A percentile compares a stretch with the other conserved stretches of the same genome.
Conservation (phyloP, 2,888 invertebrate species). For the Melipona bicolor region DNA sequence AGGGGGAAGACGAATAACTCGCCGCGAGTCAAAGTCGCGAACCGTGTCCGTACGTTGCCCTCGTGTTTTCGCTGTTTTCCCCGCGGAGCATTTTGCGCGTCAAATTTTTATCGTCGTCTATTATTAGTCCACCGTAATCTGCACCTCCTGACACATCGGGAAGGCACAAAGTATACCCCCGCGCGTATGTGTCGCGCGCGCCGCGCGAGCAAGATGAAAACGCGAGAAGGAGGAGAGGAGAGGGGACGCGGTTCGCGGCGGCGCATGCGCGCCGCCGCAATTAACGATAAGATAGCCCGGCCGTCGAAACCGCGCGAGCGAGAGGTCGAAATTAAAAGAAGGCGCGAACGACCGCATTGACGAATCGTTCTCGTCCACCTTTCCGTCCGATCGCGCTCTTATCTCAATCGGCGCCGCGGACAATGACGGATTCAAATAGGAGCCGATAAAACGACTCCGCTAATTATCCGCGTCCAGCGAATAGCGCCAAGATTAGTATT, state of each 20-base stretch:
- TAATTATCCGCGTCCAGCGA: background rate
- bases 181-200: slow-evolving; percentile 59
- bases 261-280: slow-evolving; percentile 67
- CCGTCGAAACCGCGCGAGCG: slow-evolving; percentile 53
- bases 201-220: slow-evolving; percentile 38
- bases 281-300: slow-evolving; percentile 71
- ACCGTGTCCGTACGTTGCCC: slow-evolving; percentile 76
- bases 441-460: background rate
- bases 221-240: slow-evolving; percentile 28
- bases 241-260: slow-evolving; percentile 55
- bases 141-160: slow-evolving; percentile 76
- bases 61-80: slow-evolving; percentile 76
- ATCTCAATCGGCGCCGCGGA: background rate
- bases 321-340: slow-evolving; percentile 63
- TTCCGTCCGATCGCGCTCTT: background rate
- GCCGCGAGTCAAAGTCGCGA: slow-evolving; percentile 43
- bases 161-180: slow-evolving; percentile 66
- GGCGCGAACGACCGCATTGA: slow-evolving; percentile 27
- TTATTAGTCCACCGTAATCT: slow-evolving; percentile 82
- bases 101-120: slow-evolving; percentile 82
- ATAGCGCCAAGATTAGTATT: background rate
- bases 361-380: background rate
- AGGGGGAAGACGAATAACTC: background rate
- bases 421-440: slow-evolving; percentile 1
- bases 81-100: slow-evolving; percentile 77